These are phyloP conservation scores for Pluvianellus socialis DNA, from an alignment of 2,113 vertebrate species.

Conservation along the genomic window DNA sequence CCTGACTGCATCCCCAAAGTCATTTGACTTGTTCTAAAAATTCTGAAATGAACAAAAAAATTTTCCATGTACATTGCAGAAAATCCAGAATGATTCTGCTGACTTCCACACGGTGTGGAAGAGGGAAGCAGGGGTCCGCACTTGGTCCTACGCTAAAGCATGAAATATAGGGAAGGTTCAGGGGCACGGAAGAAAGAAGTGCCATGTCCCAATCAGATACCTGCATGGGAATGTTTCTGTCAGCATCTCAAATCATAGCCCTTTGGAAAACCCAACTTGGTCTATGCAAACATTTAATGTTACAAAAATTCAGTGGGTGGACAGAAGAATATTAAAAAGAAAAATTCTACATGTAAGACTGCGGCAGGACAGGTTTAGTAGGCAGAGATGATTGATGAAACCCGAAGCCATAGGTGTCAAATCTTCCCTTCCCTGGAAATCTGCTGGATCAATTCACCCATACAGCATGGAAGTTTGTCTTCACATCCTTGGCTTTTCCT, in stretches of 20 bases:
- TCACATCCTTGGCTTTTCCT: neutral
- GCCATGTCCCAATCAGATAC: neutral
- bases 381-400: neutral
- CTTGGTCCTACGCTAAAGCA: neutral
- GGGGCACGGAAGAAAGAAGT: neutral
- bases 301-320: neutral
- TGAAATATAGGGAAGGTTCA: neutral
- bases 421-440: neutral
- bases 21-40: neutral
- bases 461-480: accelerated
- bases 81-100: neutral
- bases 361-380: neutral
- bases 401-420: neutral
- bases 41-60: neutral
- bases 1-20: neutral
- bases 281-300: neutral
- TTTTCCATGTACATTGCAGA: neutral
- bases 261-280: neutral
- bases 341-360: neutral
- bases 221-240: neutral
- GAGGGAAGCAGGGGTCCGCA: neutral
- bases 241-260: neutral
- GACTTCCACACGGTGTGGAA: neutral
- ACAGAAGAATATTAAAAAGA: neutral
- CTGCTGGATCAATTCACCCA: neutral